Conservation (phyloP, 2,113 vertebrate genomes). For the Hoplias malabaricus region DNA sequence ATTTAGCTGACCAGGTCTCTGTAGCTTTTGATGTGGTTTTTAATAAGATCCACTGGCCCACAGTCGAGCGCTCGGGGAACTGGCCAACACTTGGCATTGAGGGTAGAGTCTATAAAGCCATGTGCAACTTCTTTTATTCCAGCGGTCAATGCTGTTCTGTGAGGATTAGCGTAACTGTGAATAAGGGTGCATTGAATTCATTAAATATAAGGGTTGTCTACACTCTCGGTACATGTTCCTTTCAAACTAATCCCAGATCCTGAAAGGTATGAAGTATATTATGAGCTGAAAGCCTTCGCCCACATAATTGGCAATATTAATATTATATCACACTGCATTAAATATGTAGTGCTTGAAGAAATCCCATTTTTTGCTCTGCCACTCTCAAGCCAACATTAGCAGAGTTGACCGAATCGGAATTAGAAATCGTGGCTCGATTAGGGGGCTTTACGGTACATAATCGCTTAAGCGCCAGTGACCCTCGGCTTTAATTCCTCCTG, state of each 20-base stretch:
- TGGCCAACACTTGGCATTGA: no score
- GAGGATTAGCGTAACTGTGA: no score
- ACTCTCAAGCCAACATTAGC: not conserved
- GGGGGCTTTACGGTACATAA: constrained; percentile 16
- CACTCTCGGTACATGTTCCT: not conserved
- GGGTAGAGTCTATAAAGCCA: no score
- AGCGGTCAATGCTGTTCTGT: no score
- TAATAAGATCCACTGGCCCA: no score
- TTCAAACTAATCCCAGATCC: constrained; percentile 7
- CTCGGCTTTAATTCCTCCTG: not conserved
- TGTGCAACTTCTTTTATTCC: no score
- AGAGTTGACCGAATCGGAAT: constrained; percentile 4
- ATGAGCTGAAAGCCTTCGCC: not conserved
- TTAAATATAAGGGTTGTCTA: no score
- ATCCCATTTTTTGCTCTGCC: not conserved
- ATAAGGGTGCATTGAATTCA: no score
- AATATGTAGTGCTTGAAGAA: constrained; percentile 22
- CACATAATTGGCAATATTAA: constrained; percentile 13
- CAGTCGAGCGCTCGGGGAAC: no score
- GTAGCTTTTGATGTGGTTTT: not conserved
- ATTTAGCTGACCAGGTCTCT: not conserved
- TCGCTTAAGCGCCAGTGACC: constrained; percentile 17
- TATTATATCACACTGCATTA: constrained; percentile 25
- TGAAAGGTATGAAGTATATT: not conserved
- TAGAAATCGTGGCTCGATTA: constrained; percentile 24